Conservation (phyloP, 1,140 invertebrate species). For the Drosophila leontia region DNA sequence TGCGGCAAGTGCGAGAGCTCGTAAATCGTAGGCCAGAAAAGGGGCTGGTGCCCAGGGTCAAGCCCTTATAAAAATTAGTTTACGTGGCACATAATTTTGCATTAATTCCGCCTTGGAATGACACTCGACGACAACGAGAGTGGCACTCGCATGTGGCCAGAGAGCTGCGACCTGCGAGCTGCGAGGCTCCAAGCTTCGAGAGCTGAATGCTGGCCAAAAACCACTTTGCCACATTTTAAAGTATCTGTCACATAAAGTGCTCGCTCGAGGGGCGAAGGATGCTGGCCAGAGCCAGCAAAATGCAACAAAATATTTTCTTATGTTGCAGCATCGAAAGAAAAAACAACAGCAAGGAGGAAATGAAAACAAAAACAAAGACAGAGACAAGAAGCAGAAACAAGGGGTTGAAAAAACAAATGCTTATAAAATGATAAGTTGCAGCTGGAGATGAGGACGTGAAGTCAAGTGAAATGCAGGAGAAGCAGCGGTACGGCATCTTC, state of each 20-base stretch:
- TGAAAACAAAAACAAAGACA: slow-evolving; percentile 19
- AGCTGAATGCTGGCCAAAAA: slow-evolving; percentile 49
- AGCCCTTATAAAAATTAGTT: slow-evolving; percentile 71
- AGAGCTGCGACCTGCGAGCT: neutral
- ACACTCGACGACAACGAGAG: slow-evolving; percentile 16
- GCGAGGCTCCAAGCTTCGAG: slow-evolving; percentile 4
- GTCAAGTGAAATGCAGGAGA: slow-evolving; percentile 75
- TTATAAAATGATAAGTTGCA: slow-evolving; percentile 80
- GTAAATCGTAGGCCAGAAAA: slow-evolving; percentile 66
- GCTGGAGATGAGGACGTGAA: slow-evolving; percentile 60
- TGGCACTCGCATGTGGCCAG: slow-evolving; percentile 15
- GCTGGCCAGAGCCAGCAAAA: slow-evolving; percentile 52
- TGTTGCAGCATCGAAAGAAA: slow-evolving; percentile 34
- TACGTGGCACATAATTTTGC: slow-evolving; percentile 79
- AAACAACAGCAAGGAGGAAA: slow-evolving; percentile 35
- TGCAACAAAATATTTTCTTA: slow-evolving; percentile 81
- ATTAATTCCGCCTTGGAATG: slow-evolving; percentile 74
- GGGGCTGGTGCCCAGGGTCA: neutral
- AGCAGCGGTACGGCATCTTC: slow-evolving; percentile 18
- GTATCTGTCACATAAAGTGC: slow-evolving; percentile 77
- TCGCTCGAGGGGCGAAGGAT: slow-evolving; percentile 11
- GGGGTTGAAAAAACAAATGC: slow-evolving; percentile 64
- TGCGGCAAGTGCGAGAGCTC: slow-evolving; percentile 62
- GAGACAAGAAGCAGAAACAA: slow-evolving; percentile 31
- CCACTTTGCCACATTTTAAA: slow-evolving; percentile 78